Conservation (phyloP, 2,888 invertebrate species). For the Agriopis marginaria region DNA sequence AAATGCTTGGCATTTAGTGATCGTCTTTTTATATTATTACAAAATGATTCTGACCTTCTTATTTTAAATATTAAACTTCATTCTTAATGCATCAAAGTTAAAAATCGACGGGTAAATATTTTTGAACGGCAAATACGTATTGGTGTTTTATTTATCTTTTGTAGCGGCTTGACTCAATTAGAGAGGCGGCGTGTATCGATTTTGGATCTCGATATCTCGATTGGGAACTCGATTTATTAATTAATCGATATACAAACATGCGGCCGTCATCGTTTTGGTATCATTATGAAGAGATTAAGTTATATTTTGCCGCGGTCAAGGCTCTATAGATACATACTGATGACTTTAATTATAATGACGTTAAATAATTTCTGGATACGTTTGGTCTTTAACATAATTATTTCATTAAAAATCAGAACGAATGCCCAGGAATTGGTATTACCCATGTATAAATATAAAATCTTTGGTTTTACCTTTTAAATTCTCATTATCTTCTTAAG, state of each 20-base stretch:
- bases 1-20: conserved; percentile 84
- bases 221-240: conserved; percentile 83
- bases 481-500: background rate
- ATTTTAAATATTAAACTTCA: conserved; percentile 30
- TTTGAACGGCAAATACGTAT: conserved; percentile 35
- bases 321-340: conserved; percentile 17
- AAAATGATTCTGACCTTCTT: conserved; percentile 37
- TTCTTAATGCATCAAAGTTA: conserved; percentile 29
- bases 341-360: conserved; percentile 30
- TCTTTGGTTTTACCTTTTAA: background rate
- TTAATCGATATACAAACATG: conserved; percentile 86
- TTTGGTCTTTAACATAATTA: conserved; percentile 28
- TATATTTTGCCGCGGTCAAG: conserved; percentile 41
- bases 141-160: conserved; percentile 71
- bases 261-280: conserved; percentile 79
- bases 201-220: conserved; percentile 76
- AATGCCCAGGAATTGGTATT: conserved; percentile 2
- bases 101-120: conserved; percentile 34
- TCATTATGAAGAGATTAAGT: conserved; percentile 71
- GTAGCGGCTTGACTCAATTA: conserved; percentile 84
- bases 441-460: too few relatives aligned
- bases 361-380: conserved; percentile 27
- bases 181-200: conserved; percentile 82
- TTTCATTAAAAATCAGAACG: conserved; percentile 21
- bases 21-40: conserved; percentile 64